phyloP scores from a whole-genome alignment of 2,113 vertebrate species.

The Carollia perspicillata region DNA sequence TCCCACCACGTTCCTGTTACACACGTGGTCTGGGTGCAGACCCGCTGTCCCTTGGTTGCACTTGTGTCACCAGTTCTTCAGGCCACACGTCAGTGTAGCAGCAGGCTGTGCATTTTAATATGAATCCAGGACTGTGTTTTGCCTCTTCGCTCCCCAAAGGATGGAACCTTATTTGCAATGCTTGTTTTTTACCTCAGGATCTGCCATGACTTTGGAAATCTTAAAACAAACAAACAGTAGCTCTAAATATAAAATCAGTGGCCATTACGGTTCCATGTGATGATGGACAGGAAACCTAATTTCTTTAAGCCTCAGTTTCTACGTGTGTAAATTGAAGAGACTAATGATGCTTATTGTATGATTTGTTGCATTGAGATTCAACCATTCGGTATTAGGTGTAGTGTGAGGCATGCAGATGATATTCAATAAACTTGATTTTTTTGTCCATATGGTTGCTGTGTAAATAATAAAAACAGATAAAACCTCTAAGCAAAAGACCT shows the following conservation, averaged over 20 bases:
- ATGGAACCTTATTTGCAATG: not conserved
- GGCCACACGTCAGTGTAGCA: not conserved
- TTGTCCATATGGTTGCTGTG: not conserved
- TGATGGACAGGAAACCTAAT: not conserved
- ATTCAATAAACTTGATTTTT: not conserved
- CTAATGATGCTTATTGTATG: not conserved
- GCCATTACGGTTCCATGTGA: not conserved
- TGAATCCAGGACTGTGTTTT: not conserved
- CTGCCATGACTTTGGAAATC: conserved; percentile 16
- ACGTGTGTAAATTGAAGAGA: not conserved
- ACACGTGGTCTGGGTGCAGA: not conserved
- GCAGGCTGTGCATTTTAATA: not conserved
- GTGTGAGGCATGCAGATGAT: not conserved
- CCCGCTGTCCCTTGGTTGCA: not conserved
- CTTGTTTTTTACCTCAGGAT: not conserved
- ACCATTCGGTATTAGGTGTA: not conserved
- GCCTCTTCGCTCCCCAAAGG: too few species aligned
- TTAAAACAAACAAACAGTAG: not conserved
- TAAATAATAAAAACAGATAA: not conserved
- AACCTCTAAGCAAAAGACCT: not conserved
- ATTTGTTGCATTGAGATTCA: not conserved
- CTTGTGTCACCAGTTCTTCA: not conserved
- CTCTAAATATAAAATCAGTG: not conserved
- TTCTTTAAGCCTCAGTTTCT: not conserved
- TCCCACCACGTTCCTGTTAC: not conserved